A percentile compares a stretch with the other conserved stretches of the same genome.
phyloP scores from a whole-genome alignment of 1,140 invertebrate genomes.

The Coenobita brevimanus region DNA sequence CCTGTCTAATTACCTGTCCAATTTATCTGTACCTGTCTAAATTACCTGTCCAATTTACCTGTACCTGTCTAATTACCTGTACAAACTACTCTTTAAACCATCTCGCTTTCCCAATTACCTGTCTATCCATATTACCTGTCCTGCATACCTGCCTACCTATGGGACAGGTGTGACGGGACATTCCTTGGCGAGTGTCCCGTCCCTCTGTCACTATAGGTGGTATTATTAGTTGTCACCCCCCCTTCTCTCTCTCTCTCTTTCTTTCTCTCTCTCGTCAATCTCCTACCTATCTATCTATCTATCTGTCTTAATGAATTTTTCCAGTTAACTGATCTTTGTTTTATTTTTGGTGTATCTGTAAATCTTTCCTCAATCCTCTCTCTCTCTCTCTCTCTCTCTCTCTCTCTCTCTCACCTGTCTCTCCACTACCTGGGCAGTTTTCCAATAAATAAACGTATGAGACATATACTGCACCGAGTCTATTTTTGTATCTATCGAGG shows the following conservation, averaged over 20 bases:
- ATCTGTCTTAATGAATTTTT: too few relatives aligned
- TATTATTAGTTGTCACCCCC: neutral
- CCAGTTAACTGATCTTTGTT: neutral
- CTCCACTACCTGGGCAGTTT: too few relatives aligned
- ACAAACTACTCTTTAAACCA: too few relatives aligned
- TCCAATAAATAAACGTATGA: too few relatives aligned
- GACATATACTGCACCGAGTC: neutral
- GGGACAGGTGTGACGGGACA: neutral
- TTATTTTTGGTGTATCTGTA: neutral
- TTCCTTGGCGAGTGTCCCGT: neutral
- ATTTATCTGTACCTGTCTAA: too few relatives aligned
- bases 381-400: slow-evolving; percentile 17
- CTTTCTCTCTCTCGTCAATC: neutral
- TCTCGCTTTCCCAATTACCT: too few relatives aligned
- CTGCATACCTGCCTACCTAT: too few relatives aligned
- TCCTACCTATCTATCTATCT: neutral
- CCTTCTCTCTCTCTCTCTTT: neutral
- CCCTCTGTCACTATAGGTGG: too few relatives aligned
- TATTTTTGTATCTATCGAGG: neutral
- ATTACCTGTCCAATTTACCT: too few relatives aligned
- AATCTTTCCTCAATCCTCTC: neutral
- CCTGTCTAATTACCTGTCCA: too few relatives aligned
- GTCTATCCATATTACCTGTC: too few relatives aligned
- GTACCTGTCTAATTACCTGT: too few relatives aligned
- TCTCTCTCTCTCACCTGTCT: neutral